Base-by-base conservation (phyloP, 2,888 invertebrate genomes). In the Lasioglossum villosulum region DNA sequence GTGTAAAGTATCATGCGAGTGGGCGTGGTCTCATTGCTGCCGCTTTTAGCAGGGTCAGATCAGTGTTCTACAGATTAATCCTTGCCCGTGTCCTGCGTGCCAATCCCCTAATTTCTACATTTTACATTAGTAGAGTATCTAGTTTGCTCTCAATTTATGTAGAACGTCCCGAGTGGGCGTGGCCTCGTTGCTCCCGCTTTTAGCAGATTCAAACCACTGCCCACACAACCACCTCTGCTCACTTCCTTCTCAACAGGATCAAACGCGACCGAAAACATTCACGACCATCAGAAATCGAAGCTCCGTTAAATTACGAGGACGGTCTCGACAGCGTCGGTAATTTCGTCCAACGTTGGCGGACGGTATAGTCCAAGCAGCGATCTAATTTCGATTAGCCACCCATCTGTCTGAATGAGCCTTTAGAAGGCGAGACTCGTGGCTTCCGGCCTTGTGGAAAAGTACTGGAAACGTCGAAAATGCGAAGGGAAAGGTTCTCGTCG, bases 301-400 rank as follows among this genome's bases (percentile, higher is more conserved):
- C 23, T 68, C 42, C n/a, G 42, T 39, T 39, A 70, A 70, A 70
- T 70, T 42, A 39, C 70, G 42, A 42, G 39, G n/a, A 42, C 1
- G n/a, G 70, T 37, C 52, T 4, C n/a, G 70, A 71, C n/a, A 42
- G n/a, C 27, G 68, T 56, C n/a, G 19, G 34, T 48, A 6, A 39
- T 42, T 63, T 27, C 42, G 27, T 14, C 56, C 23, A 39, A 30
- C 34, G 5, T 27, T 52, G 74, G 10, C 3, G 10, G 52, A 27
- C n/a, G n/a, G 73, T 45, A 42, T 68, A 42, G 30, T 34, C 16
- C 16, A 39, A 23, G 34, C 8, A 23, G 52, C 63, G 78, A 84
- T 83, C 71, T 78, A 78, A 84, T 83, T 76, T 68, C 39, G 78
- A 83, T 83, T 81, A 77, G 30, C 66, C 27, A 8, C 23, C 27